phyloP scores from a whole-genome alignment of 2,888 invertebrate genomes.

The Caenorhabditis angaria region DNA sequence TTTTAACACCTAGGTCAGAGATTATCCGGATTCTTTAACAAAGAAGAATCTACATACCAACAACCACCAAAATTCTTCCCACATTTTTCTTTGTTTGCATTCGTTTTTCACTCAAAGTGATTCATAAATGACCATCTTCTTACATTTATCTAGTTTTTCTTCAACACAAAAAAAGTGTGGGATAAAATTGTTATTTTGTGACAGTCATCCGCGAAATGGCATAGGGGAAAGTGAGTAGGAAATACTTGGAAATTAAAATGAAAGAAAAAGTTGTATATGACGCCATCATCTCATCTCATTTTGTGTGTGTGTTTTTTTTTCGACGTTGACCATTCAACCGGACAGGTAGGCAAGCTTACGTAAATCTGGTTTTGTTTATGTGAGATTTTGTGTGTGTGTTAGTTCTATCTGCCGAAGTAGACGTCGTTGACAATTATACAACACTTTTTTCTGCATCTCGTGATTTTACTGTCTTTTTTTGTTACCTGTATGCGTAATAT shows the following conservation, averaged over 20 bases:
- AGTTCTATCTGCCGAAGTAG: not conserved
- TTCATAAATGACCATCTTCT: not conserved
- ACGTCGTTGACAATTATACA: not conserved
- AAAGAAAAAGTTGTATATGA: constrained; percentile 2
- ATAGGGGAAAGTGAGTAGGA: not conserved
- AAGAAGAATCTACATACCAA: too few relatives aligned
- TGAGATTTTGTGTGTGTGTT: too few relatives aligned
- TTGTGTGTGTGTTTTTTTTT: not conserved
- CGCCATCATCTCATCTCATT: constrained; percentile 1
- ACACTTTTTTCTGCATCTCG: not conserved
- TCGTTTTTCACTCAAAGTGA: too few relatives aligned
- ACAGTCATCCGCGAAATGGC: constrained; percentile 1
- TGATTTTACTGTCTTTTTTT: not conserved
- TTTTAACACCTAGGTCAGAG: too few relatives aligned
- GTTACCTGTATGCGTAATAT: not conserved
- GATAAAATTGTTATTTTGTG: too few relatives aligned
- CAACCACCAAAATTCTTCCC: too few relatives aligned
- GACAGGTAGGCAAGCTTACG: not conserved
- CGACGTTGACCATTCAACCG: not conserved
- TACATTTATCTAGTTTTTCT: not conserved
- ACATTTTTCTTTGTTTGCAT: too few relatives aligned
- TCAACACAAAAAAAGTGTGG: not conserved
- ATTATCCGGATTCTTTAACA: too few relatives aligned
- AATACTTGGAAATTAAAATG: not conserved
- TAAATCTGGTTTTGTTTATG: not conserved